Evolutionary conservation across 2,797 vertebrate genomes (phyloP), one percentile per base, ranked within the genome.

Genomic region (Scolopax bukidnonensis): DNA sequence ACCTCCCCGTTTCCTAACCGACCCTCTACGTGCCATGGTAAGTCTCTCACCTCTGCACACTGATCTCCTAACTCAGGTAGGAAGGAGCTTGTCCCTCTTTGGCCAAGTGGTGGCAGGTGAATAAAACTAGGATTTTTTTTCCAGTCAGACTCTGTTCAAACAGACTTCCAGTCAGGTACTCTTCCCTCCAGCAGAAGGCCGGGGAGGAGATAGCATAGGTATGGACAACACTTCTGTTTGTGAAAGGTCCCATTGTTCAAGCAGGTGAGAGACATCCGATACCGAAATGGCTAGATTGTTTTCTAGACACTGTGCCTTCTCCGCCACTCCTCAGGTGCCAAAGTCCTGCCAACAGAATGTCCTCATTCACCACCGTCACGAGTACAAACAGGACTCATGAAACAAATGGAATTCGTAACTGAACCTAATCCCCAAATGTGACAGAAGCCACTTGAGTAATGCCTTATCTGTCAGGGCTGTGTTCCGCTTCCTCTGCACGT

Each of bases 401-500:
- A 91, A 87, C 32, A 78, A 91, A 94, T 65, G 65, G 65, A 61
- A 94, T 94, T 92, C 64, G 43, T 89, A 89, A 73, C 28, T 27
- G 57, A 94, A 96, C 45, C n/a, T 93, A 86, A 94, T 86, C 64
- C 89, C 27, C 54, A 54, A 81, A 93, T 89, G 61, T 69, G 87
- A 93, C 61, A 92, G 79, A 91, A 85, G 47, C 38, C 74, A 69
- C 93, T 68, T 91, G 64, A 91, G 47, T 91, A 94, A 95, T 93
- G 76, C 61, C 56, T 75, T 93, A 86, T 89, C 92, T 86, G 73
- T 59, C 65, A 84, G 82, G 40, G 59, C 61, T 47, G 16, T 65
- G 65, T 33, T 87, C 65, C 69, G 61, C 83, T 93, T 92, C 87
- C 89, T 61, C 76, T 68, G 30, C 54, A n/a, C 57, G 28, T 50